Evolutionary conservation across 2,113 vertebrate species (phyloP), one percentile per base, ranked within the genome.

Genomic region (Pagrus major): DNA sequence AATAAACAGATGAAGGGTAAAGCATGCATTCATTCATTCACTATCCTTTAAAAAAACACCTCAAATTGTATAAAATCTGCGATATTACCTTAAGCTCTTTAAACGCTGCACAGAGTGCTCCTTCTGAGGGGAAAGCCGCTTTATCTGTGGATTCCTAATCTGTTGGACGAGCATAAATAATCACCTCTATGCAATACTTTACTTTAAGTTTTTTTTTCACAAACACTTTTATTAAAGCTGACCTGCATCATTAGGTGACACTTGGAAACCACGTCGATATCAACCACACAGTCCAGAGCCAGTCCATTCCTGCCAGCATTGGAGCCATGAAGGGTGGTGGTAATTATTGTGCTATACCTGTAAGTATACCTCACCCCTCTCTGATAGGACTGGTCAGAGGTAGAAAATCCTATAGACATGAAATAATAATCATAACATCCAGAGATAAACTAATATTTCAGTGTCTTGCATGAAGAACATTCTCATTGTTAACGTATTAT

Each of bases 221-320:
- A 37, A 64, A 23, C 2, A 29, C 4, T 44, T 81, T 65, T 18
- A 25, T 52, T 33, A 20, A 52, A 61, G 79, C 94, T 90, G 64
- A 97, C 96, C 94, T 93, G 85, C 93, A 97, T 94, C 84, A 92
- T 90, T 71, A 96, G 84, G 37, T 93, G 95, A 89, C 96, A 97
- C 3, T 90, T 94, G 52, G 95, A 96, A 64, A 96, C 8, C 4
- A 93, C 90, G 1, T 96, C 92, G 2, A 97, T 89, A 56, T 95
- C 87, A 64, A 94, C 94, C 67, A 94, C 89, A 66, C 95, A 96
- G 84, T 96, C 95, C 66, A 98, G 82, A 56, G 94, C 88, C 39
- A 97, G 78, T 47, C 95, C 94, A 41, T 94, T 95, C 54, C 90
- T 89, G 55, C 94, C 94, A 41, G 60, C 63, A 10, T 4, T 85